Base-by-base conservation (phyloP, 2,888 invertebrate species). In the Cerastis leucographa region DNA sequence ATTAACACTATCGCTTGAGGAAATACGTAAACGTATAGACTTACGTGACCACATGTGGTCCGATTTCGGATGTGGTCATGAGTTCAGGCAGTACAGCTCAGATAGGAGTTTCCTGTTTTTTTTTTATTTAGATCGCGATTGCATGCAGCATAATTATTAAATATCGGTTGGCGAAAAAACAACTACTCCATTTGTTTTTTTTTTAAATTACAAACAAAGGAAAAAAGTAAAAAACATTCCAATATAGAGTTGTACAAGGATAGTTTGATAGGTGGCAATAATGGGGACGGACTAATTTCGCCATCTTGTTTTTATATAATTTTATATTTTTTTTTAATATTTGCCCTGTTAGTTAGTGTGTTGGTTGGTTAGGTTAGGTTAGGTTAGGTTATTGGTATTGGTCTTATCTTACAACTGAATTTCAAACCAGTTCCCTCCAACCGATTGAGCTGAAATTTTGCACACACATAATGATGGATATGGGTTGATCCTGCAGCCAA, bases 31-130 rank as follows among this genome's bases (percentile, higher is more conserved):
- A 46, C 11, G 46, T 79, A 25, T 80, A 49, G 42, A 14, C 25
- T 80, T 66, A 49, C 76, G 19, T 66, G 29, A 81, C 75, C 81
- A 56, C 81, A 73, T 25, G 42, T 42, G 42, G 67, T 71, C 61
- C 44, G 51, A 75, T 80, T 71, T 70, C 81, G 85, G 84, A 68
- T 71, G 84, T 65, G 82, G 82, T 84, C 29, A 59, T 51, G 35
- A 64, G 42, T 44, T 64, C 62, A 44, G 35, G 62, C 49, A 40
- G 19, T 8, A 14, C 69, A 49, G 49, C 14, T 64, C 46, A 68
- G 65, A 64, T 59, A 76, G 19, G 19, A 40, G 35, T 62, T 62
- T 81, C 79, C 71, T 70, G 72, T 25, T 62, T 70, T n/a, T n/a
- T 8, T 8, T n/a, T 25, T 51, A 19, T n/a, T 25, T 51, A 19